A percentile compares a stretch with the other conserved stretches of the same genome.
Conservation (phyloP, 2,888 invertebrate species). For the Volucella inanis region DNA sequence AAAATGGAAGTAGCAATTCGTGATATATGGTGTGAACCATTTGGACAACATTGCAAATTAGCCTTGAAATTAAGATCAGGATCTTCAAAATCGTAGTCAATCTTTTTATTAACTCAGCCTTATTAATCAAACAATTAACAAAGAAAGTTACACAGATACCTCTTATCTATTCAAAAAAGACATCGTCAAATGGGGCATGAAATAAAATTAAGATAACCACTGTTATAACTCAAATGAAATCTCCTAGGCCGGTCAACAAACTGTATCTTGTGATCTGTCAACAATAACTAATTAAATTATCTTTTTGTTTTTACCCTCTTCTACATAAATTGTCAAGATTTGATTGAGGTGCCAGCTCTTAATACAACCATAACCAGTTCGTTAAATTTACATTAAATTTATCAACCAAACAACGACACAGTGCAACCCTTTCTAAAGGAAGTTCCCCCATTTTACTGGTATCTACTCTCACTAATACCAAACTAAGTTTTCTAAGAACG, state of each 20-base stretch:
- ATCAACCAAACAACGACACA: constrained; percentile 21
- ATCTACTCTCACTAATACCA: not conserved
- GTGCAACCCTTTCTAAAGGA: constrained; percentile 29
- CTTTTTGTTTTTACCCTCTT: not conserved
- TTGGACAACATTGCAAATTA: too few relatives aligned
- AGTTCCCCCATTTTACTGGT: constrained; percentile 6
- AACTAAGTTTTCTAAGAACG: constrained; percentile 53
- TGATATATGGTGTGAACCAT: too few relatives aligned
- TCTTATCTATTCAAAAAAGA: too few relatives aligned
- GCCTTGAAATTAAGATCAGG: too few relatives aligned
- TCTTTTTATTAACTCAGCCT: too few relatives aligned
- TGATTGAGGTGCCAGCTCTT: not conserved
- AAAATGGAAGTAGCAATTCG: too few relatives aligned
- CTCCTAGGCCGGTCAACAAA: constrained; percentile 21
- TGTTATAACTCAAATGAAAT: constrained; percentile 20
- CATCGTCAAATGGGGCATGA: too few relatives aligned
- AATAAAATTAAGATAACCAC: not conserved
- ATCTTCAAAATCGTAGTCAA: too few relatives aligned
- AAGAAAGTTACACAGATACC: too few relatives aligned
- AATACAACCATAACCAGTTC: constrained; percentile 11
- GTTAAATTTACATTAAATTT: constrained; percentile 20
- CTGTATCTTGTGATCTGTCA: constrained; percentile 24
- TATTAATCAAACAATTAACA: too few relatives aligned
- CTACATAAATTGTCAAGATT: constrained; percentile 2
- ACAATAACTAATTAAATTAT: constrained; percentile 49